Evolutionary conservation across 2,888 invertebrate species (phyloP), one percentile per base, ranked within the genome.

Genomic region (Scotopteryx bipunctaria): DNA sequence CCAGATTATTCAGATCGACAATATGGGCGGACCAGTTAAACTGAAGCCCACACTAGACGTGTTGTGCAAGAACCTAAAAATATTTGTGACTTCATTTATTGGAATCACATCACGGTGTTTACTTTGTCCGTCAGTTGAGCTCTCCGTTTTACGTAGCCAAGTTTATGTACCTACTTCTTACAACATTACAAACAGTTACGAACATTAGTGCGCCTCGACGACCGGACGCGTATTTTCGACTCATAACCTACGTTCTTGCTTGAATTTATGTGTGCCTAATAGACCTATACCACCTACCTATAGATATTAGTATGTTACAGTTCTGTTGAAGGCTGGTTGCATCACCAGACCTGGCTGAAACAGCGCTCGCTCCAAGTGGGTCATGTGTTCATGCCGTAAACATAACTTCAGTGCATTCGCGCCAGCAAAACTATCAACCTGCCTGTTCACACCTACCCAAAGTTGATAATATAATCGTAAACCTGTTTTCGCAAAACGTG

Each of bases 341-440:
- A 82, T 83, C 86, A 86, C 67, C 64, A 61, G 59, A 59, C 55
- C 65, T 64, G 64, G 63, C 79, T 81, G 80, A 78, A 85, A 81
- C 75, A 69, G 61, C 67, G 74, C 76, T 69, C 69, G 76, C 70
- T 82, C 77, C 81, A 89, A 86, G 69, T 87, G 68, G 87, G 87
- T 86, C 87, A 86, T 80, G 78, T 76, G 78, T 78, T 78, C 71
- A 71, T 72, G 70, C 71, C 68, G 71, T 78, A 74, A 80, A 79
- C 79, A 81, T 74, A 72, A 80, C 71, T 82, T 83, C 78, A 81
- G 75, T 57, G 59, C 63, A 60, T 65, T 70, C 59, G 64, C 67
- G 65, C 63, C 67, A 67, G 55, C 65, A 57, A 69, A 63, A 67
- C 64, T 66, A 67, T 54, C 49, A 63, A 67, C 64, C 47, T 54